A percentile compares a stretch with the other conserved stretches of the same genome.
Conservation (phyloP, 2,888 invertebrate genomes). For the Octonoba sinensis region DNA sequence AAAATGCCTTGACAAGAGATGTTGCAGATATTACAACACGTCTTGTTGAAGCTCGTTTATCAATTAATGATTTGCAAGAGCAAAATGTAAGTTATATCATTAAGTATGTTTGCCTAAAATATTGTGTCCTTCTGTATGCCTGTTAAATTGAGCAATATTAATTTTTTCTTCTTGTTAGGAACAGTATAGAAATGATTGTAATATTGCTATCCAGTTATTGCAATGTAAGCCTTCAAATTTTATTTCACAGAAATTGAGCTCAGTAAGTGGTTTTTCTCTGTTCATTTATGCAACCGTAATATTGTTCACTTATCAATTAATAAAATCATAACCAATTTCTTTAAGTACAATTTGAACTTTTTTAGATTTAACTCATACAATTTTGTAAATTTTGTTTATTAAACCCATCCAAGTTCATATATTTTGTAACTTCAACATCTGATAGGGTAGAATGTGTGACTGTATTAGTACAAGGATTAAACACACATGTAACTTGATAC, state of each 20-base stretch:
- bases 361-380: too few relatives aligned
- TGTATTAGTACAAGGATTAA: too few relatives aligned
- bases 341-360: too few relatives aligned
- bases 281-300: too few relatives aligned
- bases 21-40: conserved; percentile 80
- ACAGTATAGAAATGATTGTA: conserved; percentile 92
- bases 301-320: too few relatives aligned
- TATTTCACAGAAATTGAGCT: conserved; percentile 89
- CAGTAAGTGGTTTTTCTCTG: conserved; percentile 78
- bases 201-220: conserved; percentile 90
- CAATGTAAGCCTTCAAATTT: conserved; percentile 96
- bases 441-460: too few relatives aligned
- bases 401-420: too few relatives aligned
- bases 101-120: conserved; percentile 34
- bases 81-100: conserved; percentile 70
- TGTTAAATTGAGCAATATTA: not conserved
- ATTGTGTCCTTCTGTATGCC: not conserved
- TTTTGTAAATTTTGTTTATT: too few relatives aligned
- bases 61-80: conserved; percentile 72
- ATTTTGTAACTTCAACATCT: too few relatives aligned
- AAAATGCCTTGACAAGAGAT: conserved; percentile 87
- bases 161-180: conserved; percentile 78
- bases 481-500: too few relatives aligned
- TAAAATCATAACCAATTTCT: too few relatives aligned
- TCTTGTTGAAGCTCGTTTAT: conserved; percentile 71